A percentile compares a stretch with the other conserved stretches of the same genome.
Conservation (phyloP, 2,888 invertebrate species). For the Acleris literana region DNA sequence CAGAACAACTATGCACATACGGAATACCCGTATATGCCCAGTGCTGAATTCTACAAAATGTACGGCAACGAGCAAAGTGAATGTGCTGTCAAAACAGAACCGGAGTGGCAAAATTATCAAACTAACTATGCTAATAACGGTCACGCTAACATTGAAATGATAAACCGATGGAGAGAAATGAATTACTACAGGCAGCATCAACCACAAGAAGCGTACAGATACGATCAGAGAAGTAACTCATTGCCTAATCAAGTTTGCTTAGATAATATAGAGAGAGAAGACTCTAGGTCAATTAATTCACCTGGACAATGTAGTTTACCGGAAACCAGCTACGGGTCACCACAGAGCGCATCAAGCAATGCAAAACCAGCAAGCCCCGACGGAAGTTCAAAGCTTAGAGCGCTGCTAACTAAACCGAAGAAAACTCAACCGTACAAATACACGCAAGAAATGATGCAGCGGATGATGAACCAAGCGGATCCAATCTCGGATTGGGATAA, state of each 20-base stretch:
- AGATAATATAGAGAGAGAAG: constrained; percentile 56
- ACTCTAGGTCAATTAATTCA: constrained; percentile 62
- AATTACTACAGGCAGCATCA: constrained; percentile 66
- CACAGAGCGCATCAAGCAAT: constrained; percentile 63
- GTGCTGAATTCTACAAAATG: constrained; percentile 52
- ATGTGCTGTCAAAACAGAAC: constrained; percentile 65
- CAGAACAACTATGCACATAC: constrained; percentile 61
- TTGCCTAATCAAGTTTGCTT: constrained; percentile 46
- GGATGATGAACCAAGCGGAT: constrained; percentile 58
- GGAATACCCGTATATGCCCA: constrained; percentile 53
- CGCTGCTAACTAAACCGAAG: constrained; percentile 78
- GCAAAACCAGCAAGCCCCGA: constrained; percentile 61
- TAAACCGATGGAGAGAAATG: constrained; percentile 70
- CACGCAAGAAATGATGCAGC: constrained; percentile 59
- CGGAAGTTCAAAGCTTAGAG: constrained; percentile 81
- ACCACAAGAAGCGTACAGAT: constrained; percentile 56
- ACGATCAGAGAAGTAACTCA: constrained; percentile 54
- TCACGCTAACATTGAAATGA: constrained; percentile 60
- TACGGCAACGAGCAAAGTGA: constrained; percentile 51
- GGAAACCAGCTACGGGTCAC: constrained; percentile 70
- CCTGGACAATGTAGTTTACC: constrained; percentile 68
- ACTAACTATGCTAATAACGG: constrained; percentile 51
- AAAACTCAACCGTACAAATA: constrained; percentile 61
- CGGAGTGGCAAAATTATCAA: constrained; percentile 65
- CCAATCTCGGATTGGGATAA: constrained; percentile 66